Evolutionary conservation across 2,113 vertebrate genomes (phyloP), one percentile per base, ranked within the genome.

Genomic region (Laticauda laticaudata): DNA sequence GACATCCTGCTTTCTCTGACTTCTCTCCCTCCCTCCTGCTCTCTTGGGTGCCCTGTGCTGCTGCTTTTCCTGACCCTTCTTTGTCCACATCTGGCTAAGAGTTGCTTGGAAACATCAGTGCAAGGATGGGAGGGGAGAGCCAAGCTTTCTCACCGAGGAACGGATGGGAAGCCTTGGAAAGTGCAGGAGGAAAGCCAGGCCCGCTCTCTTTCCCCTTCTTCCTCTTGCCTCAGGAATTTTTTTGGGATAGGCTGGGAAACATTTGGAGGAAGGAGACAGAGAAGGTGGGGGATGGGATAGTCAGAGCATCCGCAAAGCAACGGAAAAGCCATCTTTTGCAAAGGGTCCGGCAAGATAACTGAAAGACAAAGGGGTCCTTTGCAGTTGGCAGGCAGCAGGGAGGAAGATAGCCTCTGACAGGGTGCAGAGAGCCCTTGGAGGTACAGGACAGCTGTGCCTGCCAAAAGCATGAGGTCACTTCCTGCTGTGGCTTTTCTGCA

Each of bases 381-480:
- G 12, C 93, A 93, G 89, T 14, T 7, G 57, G 55, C 7, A 26
- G 12, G 9, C 57, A 20, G 48, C 29, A 29, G 91, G 12, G 86
- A 5, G 8, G 43, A 23, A 34, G 87, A n/a, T 23, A 45, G 81
- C 12, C 34, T 20, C 21, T 29, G 34, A 59, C 6, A 9, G 4
- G 23, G 86, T 34, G 61, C 92, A 92, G 87, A 89, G 53, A 26
- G 39, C 87, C 89, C 53, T 29, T 9, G 75, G 86, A 86, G 75
- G 55, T 86, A 48, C 56, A 86, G 64, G 55, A 9, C 93, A 90
- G 94, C 94, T 26, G 89, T 92, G 96, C 96, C 90, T 96, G 96
- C 96, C 96, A 97, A 95, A 95, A 93, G 11, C 92, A 95, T 97
- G 96, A 97, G 96, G 94, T 97, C 96, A 96, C 96, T 97, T 97